A percentile compares a stretch with the other conserved stretches of the same genome.
Evolutionary conservation across 2,113 vertebrate genomes (phyloP).

Genomic region (Ammospiza caudacuta): DNA sequence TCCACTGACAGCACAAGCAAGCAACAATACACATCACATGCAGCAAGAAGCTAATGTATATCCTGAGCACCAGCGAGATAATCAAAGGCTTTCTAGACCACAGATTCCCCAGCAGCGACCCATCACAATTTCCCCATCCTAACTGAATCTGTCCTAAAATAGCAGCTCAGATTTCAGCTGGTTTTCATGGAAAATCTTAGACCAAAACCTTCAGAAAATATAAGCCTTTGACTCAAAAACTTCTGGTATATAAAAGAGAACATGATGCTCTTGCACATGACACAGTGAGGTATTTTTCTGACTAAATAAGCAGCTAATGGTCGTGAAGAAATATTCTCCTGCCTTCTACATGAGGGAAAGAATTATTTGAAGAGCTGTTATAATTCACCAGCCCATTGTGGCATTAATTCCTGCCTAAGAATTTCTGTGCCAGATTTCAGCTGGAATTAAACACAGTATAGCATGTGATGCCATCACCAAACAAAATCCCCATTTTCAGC

Average conservation of each 20-base stretch:
- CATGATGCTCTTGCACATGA: neutral
- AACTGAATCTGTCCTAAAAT: neutral
- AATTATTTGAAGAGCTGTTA: neutral
- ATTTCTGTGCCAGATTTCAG: neutral
- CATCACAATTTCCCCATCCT: neutral
- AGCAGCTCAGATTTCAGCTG: neutral
- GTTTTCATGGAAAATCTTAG: neutral
- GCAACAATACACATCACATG: neutral
- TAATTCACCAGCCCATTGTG: neutral
- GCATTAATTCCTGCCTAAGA: neutral
- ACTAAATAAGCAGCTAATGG: neutral
- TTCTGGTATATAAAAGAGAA: neutral
- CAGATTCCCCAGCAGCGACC: neutral
- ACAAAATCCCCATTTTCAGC: accelerated
- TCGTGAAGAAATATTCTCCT: neutral
- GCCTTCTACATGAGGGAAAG: accelerated
- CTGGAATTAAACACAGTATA: neutral
- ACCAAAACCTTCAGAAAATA: neutral
- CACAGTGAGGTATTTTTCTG: neutral
- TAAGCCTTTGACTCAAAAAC: neutral
- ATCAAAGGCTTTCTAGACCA: neutral
- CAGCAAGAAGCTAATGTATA: neutral
- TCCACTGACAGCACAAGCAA: neutral
- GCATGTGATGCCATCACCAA: accelerated
- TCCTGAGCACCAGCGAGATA: neutral